These are phyloP conservation scores for Punctoribates punctum DNA, from an alignment of 2,888 invertebrate genomes.

Conservation along the genomic window DNA sequence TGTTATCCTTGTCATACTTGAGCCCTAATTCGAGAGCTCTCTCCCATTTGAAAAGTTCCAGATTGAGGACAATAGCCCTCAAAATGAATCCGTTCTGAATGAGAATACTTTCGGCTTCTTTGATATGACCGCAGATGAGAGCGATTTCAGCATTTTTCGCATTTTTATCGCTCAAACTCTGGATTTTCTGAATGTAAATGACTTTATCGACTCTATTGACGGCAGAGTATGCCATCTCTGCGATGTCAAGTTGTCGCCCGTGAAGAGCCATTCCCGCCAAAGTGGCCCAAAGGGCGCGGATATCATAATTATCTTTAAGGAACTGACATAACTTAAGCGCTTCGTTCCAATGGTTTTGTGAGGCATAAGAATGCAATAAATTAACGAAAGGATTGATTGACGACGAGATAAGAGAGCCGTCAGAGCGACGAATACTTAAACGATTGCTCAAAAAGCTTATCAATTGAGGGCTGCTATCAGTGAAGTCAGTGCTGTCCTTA, in stretches of 20 bases:
- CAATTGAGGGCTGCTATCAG: conserved; percentile 75
- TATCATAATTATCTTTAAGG: conserved; percentile 59
- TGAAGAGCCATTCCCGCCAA: conserved; percentile 86
- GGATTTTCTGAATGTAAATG: conserved; percentile 61
- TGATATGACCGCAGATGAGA: conserved; percentile 64
- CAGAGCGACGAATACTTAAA: conserved; percentile 76
- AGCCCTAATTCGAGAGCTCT: conserved; percentile 57
- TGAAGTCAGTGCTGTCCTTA: conserved; percentile 63
- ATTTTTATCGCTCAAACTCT: conserved; percentile 55
- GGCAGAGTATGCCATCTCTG: conserved; percentile 91
- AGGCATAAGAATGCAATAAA: conserved; percentile 65
- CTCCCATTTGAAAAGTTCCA: conserved; percentile 70
- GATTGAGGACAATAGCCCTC: conserved; percentile 68
- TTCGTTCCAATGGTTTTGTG: conserved; percentile 75
- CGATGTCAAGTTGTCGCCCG: conserved; percentile 76
- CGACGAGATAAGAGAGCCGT: conserved; percentile 76
- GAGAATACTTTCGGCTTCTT: conserved; percentile 68
- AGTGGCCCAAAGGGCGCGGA: conserved; percentile 76
- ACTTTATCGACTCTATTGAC: conserved; percentile 73
- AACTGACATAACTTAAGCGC: conserved; percentile 73
- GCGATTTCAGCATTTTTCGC: conserved; percentile 64
- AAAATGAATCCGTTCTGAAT: conserved; percentile 60
- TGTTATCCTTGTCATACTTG: conserved; percentile 64
- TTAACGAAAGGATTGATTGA: conserved; percentile 67
- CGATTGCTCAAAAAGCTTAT: conserved; percentile 77